Evolutionary conservation across 2,888 invertebrate genomes (phyloP).

Genomic region (Scaeva pyrastri): DNA sequence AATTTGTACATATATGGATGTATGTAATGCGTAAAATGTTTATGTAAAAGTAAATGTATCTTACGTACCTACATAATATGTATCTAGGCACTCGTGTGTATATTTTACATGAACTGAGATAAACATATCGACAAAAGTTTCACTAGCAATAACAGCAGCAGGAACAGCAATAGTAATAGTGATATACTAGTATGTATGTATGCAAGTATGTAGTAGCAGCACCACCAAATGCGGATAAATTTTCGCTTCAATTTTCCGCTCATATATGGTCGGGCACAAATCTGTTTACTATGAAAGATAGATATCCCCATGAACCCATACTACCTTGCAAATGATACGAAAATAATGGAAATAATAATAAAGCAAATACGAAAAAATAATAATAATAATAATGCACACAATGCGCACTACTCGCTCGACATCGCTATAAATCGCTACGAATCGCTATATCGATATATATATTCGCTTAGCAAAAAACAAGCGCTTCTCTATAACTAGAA

Average conservation of each 20-base stretch:
- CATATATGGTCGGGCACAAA: slow-evolving; percentile 53
- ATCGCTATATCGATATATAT: slow-evolving; percentile 9
- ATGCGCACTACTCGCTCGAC: slow-evolving; percentile 53
- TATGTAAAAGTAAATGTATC: not conserved
- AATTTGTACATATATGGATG: slow-evolving; percentile 5
- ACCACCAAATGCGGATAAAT: slow-evolving; percentile 66
- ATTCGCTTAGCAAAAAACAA: slow-evolving; percentile 54
- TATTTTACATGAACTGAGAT: not conserved
- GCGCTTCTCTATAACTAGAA: slow-evolving; percentile 73
- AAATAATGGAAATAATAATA: slow-evolving; percentile 70
- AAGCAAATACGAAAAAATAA: slow-evolving; percentile 43
- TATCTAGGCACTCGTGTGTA: too few relatives aligned
- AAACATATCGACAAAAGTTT: slow-evolving; percentile 63
- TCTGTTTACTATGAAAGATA: slow-evolving; percentile 62
- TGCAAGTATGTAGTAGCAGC: slow-evolving; percentile 27
- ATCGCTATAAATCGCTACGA: not conserved
- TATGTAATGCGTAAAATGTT: slow-evolving; percentile 44
- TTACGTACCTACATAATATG: not conserved
- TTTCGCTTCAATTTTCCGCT: slow-evolving; percentile 62
- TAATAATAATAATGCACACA: slow-evolving; percentile 66
- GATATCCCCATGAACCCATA: slow-evolving; percentile 53
- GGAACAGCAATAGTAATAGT: slow-evolving; percentile 9
- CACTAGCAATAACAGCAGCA: slow-evolving; percentile 49
- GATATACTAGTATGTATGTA: too few relatives aligned
- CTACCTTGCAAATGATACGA: slow-evolving; percentile 59